Percentiles rank a stretch among this genome's conserved stretches.
These are phyloP conservation scores for Formicarius rufipectus DNA, from an alignment of 2,113 vertebrate species.

Conservation along the genomic window DNA sequence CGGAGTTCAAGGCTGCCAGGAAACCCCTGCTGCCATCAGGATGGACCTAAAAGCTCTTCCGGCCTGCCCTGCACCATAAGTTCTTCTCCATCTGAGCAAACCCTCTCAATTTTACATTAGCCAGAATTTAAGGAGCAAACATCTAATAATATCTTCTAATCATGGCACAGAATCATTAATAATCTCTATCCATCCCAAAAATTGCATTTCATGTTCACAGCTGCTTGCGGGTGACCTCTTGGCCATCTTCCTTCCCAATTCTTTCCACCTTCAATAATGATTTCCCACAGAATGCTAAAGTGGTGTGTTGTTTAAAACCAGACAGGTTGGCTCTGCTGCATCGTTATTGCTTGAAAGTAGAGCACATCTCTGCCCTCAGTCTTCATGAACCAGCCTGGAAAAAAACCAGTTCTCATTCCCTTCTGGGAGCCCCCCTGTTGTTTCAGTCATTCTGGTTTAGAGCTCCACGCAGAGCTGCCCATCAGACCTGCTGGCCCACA, in stretches of 20 bases:
- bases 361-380: neutral
- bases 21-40: neutral
- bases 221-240: neutral
- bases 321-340: neutral
- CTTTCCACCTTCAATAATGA: neutral
- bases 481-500: neutral
- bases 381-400: neutral
- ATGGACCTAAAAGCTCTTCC: neutral
- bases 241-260: neutral
- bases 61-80: neutral
- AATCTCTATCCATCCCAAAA: neutral
- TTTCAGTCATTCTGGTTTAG: neutral
- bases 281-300: neutral
- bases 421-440: too few relatives aligned
- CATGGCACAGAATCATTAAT: neutral
- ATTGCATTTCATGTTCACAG: neutral
- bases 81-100: neutral
- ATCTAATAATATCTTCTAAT: neutral
- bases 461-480: neutral
- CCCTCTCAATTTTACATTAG: neutral
- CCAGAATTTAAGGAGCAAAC: neutral
- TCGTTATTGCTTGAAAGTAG: neutral
- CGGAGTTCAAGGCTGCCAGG: fast-evolving
- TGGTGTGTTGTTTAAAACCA: neutral
- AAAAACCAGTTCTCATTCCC: neutral